Conservation (phyloP, 2,888 invertebrate genomes). For the Amphimallon solstitiale region DNA sequence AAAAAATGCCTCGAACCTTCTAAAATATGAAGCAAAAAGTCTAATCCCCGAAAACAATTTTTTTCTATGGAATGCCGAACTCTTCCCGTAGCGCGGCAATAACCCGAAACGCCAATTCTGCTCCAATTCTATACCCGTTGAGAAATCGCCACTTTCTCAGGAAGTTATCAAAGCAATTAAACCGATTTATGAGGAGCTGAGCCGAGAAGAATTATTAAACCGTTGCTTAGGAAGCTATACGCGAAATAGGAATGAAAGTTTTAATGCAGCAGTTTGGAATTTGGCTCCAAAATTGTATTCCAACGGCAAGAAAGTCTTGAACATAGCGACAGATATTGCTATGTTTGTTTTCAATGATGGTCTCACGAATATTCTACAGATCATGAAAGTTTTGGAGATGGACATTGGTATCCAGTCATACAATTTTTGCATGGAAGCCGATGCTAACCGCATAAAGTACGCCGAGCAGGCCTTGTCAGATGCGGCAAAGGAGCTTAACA, state of each 20-base stretch:
- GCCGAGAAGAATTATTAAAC: not conserved
- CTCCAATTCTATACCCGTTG: too few species aligned
- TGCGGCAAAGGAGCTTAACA: conserved; percentile 25
- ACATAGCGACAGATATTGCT: not conserved
- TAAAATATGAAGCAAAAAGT: too few species aligned
- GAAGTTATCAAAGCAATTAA: too few species aligned
- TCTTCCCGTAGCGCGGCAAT: too few species aligned
- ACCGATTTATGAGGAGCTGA: conserved; percentile 3
- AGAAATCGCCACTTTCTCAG: too few species aligned
- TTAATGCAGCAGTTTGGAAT: conserved; percentile 34
- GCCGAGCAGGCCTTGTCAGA: conserved; percentile 13
- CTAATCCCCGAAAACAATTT: too few species aligned
- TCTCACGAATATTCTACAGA: conserved; percentile 17
- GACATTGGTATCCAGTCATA: conserved; percentile 31
- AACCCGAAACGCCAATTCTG: too few species aligned
- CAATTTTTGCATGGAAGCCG: conserved; percentile 35
- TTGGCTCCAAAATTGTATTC: conserved; percentile 19
- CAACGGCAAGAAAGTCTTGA: not conserved
- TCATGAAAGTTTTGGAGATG: conserved; percentile 38
- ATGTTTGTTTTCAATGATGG: not conserved
- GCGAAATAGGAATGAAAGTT: conserved; percentile 14
- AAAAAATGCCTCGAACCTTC: too few species aligned
- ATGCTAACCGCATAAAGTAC: conserved; percentile 9
- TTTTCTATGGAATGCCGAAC: too few species aligned
- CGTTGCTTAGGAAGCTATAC: not conserved